These are phyloP conservation scores for Scomber japonicus DNA, from an alignment of 2,113 vertebrate species.

Conservation along the genomic window DNA sequence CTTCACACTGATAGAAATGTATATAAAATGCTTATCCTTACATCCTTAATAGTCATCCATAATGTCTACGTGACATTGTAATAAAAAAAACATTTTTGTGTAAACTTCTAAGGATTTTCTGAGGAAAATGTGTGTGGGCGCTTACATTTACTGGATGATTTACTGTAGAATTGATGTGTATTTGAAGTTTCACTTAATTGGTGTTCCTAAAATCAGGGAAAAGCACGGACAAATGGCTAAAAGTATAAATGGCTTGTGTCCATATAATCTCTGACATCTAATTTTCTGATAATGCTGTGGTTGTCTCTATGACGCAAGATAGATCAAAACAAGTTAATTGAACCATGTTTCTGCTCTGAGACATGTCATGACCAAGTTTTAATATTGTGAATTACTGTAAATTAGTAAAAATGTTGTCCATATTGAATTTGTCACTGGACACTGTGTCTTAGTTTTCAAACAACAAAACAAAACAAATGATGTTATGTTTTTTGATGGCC, in stretches of 20 bases:
- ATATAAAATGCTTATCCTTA: not conserved
- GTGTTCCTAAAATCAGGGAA: no score
- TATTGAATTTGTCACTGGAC: not conserved
- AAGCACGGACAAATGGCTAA: not conserved
- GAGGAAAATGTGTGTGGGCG: not conserved
- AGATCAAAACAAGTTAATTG: not conserved
- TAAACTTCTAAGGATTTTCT: no score
- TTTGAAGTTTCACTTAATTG: not conserved
- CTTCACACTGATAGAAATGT: not conserved
- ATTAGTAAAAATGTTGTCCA: not conserved
- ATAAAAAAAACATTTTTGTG: no score
- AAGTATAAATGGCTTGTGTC: not conserved
- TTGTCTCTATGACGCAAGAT: no score
- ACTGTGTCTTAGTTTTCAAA: not conserved
- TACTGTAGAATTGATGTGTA: not conserved
- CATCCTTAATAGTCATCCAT: no score
- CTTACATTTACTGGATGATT: not conserved
- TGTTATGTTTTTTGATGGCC: constrained; percentile 10
- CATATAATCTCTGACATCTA: not conserved
- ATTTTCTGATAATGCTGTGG: not conserved
- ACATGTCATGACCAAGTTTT: not conserved
- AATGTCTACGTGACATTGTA: no score
- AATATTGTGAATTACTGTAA: not conserved
- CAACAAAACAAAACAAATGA: no score
- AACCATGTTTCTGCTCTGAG: constrained; percentile 8